Evolutionary conservation across 2,113 vertebrate genomes (phyloP), one percentile per base, ranked within the genome.

Genomic region (Chionodraco myersi): DNA sequence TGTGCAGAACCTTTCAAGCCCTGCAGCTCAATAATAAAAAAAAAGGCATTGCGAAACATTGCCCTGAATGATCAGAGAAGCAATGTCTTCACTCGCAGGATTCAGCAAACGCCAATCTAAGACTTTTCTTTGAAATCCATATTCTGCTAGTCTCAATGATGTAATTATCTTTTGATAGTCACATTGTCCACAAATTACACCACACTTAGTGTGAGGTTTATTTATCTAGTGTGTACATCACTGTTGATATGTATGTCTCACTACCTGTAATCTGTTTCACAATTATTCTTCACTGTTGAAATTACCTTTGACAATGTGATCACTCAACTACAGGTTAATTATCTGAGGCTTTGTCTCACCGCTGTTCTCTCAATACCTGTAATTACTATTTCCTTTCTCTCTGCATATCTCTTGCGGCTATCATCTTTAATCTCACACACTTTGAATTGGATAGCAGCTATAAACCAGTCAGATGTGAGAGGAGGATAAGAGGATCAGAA

Each of bases 261-360:
- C 75, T 44, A 73, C 75, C 84, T 85, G 77, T 71, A 84, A 90
- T 85, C 72, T 72, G 21, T 59, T 71, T 36, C n/a, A 52, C 45
- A 62, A 62, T 80, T 79, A 83, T 75, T 63, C 72, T 70, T 69
- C 6, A 13, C 59, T 52, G 45, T 81, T 68, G 48, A 64, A 80
- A 79, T 71, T 6, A 72, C 74, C 71, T 87, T 48, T 81, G 58
- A 78, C 74, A 72, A 71, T 68, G 71, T 62, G 69, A 82, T 80
- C 72, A 59, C 51, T 86, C 85, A 79, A 68, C 90, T 86, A 87
- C 73, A 78, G 74, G 76, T 70, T 86, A 76, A 86, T 89, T 87
- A 89, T 84, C 59, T 54, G 6, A 63, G 68, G 74, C 64, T 80
- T 72, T 85, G 77, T 77, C 61, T 72, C 58, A 75, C 66, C 15